Conservation (phyloP, 2,888 invertebrate species). For the Plebejus anna region DNA sequence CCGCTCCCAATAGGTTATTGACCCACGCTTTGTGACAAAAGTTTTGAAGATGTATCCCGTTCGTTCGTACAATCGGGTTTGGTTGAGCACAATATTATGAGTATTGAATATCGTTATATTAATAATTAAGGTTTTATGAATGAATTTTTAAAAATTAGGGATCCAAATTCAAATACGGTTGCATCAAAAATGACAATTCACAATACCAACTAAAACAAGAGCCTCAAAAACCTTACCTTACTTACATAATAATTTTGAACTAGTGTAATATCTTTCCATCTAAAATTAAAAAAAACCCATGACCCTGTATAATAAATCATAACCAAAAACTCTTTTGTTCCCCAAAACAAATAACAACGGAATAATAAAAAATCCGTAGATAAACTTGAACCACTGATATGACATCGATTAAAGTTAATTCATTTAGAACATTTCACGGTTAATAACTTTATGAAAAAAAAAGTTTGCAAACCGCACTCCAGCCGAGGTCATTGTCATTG, state of each 20-base stretch:
- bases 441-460: conserved; percentile 6
- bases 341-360: neutral
- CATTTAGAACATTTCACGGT: conserved; percentile 17
- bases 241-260: neutral
- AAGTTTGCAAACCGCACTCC: conserved; percentile 28
- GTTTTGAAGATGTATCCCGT: conserved; percentile 63
- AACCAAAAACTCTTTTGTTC: neutral
- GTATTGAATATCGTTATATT: neutral
- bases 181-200: neutral
- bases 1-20: conserved; percentile 72
- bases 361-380: conserved; percentile 3
- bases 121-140: neutral
- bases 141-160: too few relatives aligned
- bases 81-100: neutral
- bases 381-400: neutral
- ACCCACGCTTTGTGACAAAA: conserved; percentile 73
- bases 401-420: conserved; percentile 9
- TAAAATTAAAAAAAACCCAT: neutral
- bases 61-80: conserved; percentile 16
- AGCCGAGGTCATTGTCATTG: conserved; percentile 62
- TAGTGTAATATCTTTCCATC: neutral
- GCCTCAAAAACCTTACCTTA: neutral
- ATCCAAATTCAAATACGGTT: too few relatives aligned
- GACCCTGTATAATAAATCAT: neutral
- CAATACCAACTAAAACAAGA: neutral